These are phyloP conservation scores for Sylvia borin DNA, from an alignment of 2,797 vertebrate species.

Conservation along the genomic window DNA sequence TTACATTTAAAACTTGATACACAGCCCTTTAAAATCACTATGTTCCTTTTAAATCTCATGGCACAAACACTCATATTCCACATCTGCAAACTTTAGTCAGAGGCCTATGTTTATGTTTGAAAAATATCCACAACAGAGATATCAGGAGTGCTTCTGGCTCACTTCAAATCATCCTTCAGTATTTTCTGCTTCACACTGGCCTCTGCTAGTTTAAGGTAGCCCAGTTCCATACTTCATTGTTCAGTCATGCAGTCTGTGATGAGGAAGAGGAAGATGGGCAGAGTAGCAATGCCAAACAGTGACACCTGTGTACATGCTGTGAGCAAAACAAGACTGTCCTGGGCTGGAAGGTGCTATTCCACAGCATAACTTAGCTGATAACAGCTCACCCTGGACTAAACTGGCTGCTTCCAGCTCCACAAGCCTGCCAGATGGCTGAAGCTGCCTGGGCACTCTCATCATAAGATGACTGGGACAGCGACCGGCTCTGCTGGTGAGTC, in stretches of 20 bases:
- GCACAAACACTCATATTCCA: not conserved
- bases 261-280: not conserved
- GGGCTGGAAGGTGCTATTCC: not conserved
- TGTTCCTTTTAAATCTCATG: not conserved
- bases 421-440: not conserved
- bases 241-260: fast-evolving
- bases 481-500: not conserved
- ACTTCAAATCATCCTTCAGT: not conserved
- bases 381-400: not conserved
- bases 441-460: not conserved
- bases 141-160: not conserved
- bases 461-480: not conserved
- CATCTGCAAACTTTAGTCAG: not conserved
- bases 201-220: not conserved
- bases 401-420: not conserved
- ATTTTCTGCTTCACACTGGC: not conserved
- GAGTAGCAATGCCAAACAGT: fast-evolving
- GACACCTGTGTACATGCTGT: not conserved
- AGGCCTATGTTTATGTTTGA: not conserved
- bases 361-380: not conserved
- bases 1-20: not conserved
- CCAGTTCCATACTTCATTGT: not conserved
- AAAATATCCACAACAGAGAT: not conserved
- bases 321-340: not conserved
- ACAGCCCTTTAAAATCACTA: not conserved